A percentile compares a stretch with the other conserved stretches of the same genome.
These are phyloP conservation scores for Lophochroa leadbeateri DNA, from an alignment of 2,113 vertebrate species.

Conservation along the genomic window DNA sequence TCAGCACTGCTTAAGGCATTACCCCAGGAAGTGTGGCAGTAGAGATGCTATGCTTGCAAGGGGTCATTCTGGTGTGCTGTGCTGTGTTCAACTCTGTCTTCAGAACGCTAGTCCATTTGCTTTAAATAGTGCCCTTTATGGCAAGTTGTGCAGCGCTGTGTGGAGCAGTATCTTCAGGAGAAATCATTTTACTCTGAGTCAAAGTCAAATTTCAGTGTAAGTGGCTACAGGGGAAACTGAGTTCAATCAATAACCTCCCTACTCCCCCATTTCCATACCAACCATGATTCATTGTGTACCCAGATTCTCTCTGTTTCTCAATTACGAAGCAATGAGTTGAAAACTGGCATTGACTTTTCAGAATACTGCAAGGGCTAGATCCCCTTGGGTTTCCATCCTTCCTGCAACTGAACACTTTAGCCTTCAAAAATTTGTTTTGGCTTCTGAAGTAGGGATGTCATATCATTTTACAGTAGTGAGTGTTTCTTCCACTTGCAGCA, in stretches of 20 bases:
- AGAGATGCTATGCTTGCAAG: neutral
- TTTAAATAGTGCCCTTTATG: neutral
- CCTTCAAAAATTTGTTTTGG: conserved; percentile 44
- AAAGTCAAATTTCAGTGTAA: neutral
- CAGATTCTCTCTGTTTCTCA: neutral
- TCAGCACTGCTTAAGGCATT: neutral
- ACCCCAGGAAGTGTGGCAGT: neutral
- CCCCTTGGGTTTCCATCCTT: neutral
- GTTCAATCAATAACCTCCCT: neutral
- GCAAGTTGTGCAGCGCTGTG: neutral
- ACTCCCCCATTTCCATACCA: neutral
- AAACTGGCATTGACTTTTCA: neutral
- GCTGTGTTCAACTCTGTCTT: neutral
- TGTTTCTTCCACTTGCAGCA: neutral
- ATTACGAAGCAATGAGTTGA: neutral
- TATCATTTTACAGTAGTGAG: conserved; percentile 3
- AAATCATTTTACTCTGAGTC: neutral
- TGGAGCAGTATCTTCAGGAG: neutral
- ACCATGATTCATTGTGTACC: neutral
- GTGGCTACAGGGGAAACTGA: neutral
- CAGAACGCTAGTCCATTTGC: neutral
- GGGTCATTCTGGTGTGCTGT: neutral
- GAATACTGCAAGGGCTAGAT: neutral
- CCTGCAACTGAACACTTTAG: neutral
- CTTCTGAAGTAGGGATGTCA: neutral